Evolutionary conservation across 2,888 invertebrate genomes (phyloP), one percentile per base, ranked within the genome.

Genomic region (Perizoma flavofasciatum): DNA sequence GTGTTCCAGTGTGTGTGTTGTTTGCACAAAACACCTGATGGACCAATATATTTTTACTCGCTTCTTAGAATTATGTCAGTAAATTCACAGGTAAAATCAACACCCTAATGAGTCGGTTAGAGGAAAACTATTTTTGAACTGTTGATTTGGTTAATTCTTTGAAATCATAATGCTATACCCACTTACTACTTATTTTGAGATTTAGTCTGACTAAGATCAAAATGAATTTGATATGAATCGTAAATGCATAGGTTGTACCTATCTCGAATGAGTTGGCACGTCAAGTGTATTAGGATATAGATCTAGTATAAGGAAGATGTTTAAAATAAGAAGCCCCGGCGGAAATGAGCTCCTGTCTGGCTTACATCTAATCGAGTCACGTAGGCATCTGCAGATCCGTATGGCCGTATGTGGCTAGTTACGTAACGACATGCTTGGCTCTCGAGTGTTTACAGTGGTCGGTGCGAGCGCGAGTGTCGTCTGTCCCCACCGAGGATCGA

Each of bases 401-500:
- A 70, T 71, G 55, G 52, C 55, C 63, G 67, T 60, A 58, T 65
- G 74, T 77, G 74, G 69, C 71, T 75, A 71, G 82, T 88, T 88
- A 86, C 88, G 89, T 87, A 87, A 84, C 81, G 76, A 76, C 75
- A 72, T 77, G 77, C 79, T 80, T 78, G 79, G 81, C 78, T 78
- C 73, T 76, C 77, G 76, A 77, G 82, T 87, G 89, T 87, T 86
- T 88, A 86, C 84, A 85, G 85, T 83, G 85, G 81, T 75, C 77
- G 81, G 81, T 63, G 70, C 74, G 80, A 81, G 83, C 81, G 85
- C 83, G 84, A 83, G 79, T 90, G 89, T 89, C 90, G 86, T 82
- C 72, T 89, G 89, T 89, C 89, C 90, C 90, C 89, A 86, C 89
- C 80, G 87, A 82, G 83, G 85, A 90, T 91, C 90, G 90, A 90